These are phyloP conservation scores for Porites evermanni DNA, from an alignment of 92 coral and sea anemone species.

Conservation along the genomic window DNA sequence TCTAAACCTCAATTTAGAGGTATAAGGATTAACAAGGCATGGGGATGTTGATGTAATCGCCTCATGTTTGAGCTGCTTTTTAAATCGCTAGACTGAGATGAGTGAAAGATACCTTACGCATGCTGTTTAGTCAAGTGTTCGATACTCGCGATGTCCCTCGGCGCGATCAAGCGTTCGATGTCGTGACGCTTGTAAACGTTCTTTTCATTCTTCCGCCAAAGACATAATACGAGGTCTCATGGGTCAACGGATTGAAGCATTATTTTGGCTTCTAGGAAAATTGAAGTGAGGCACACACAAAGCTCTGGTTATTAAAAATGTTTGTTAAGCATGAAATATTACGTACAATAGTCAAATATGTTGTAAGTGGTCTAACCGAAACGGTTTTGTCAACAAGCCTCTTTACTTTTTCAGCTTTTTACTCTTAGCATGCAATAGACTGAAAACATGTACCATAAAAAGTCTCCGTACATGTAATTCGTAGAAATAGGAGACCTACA, in stretches of 20 bases:
- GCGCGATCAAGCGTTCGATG: conserved; percentile 23
- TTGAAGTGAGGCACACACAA: neutral
- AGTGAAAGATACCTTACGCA: neutral
- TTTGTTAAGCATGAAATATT: neutral
- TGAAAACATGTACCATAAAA: neutral
- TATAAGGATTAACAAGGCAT: too few relatives aligned
- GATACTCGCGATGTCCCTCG: neutral
- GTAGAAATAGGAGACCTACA: too few relatives aligned
- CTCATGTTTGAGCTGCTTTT: neutral
- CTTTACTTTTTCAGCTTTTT: neutral
- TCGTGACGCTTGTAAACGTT: conserved; percentile 11
- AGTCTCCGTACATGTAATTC: too few relatives aligned
- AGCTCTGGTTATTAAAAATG: neutral
- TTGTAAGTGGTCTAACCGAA: neutral
- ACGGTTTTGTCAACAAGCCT: conserved; percentile 7
- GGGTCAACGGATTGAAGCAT: neutral
- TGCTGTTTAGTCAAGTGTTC: neutral
- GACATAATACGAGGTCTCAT: neutral
- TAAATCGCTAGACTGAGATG: neutral
- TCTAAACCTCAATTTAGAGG: neutral
- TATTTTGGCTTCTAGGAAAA: neutral
- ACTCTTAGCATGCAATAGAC: neutral
- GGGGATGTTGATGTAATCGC: neutral
- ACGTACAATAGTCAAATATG: neutral
- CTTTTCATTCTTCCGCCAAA: neutral